A percentile compares a stretch with the other conserved stretches of the same genome.
Evolutionary conservation across 2,888 invertebrate genomes (phyloP).

Genomic region (Sinopyrophorus schimmeli): DNA sequence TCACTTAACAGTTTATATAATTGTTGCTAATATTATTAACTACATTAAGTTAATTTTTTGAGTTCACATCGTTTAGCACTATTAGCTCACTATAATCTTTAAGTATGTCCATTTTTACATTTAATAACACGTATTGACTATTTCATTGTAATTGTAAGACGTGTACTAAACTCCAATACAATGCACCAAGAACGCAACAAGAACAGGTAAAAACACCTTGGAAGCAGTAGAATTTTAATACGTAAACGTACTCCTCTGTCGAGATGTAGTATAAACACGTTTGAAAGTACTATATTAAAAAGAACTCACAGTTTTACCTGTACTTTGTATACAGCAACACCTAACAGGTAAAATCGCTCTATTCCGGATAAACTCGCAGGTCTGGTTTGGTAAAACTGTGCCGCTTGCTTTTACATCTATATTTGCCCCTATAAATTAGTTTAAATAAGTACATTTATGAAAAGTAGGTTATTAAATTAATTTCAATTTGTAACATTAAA

Average conservation of each 20-base stretch:
- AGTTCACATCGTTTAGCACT: neutral
- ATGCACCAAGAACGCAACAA: slow-evolving; percentile 1
- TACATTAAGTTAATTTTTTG: neutral
- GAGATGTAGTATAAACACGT: slow-evolving; percentile 4
- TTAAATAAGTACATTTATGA: no score
- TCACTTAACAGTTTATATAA: slow-evolving; percentile 1
- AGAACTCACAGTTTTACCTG: slow-evolving; percentile 4
- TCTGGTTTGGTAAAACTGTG: neutral
- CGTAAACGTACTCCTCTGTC: slow-evolving; percentile 6
- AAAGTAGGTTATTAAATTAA: no score
- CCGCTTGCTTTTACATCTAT: neutral
- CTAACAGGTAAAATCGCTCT: slow-evolving; percentile 21
- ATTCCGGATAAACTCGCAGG: slow-evolving; percentile 19
- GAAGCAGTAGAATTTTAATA: slow-evolving; percentile 14
- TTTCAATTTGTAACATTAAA: no score
- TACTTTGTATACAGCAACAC: slow-evolving; percentile 8
- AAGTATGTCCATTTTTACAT: neutral
- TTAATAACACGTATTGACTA: no score
- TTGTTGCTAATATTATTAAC: slow-evolving; percentile 13
- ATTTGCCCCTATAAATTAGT: neutral
- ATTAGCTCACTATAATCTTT: neutral
- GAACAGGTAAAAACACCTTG: slow-evolving; percentile 22
- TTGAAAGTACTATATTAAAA: slow-evolving; percentile 1
- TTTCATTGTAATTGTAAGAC: no score
- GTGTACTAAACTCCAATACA: neutral